A percentile compares a stretch with the other conserved stretches of the same genome.
phyloP scores from a whole-genome alignment of 2,113 vertebrate species.

The Epinephelus cyanopodus region DNA sequence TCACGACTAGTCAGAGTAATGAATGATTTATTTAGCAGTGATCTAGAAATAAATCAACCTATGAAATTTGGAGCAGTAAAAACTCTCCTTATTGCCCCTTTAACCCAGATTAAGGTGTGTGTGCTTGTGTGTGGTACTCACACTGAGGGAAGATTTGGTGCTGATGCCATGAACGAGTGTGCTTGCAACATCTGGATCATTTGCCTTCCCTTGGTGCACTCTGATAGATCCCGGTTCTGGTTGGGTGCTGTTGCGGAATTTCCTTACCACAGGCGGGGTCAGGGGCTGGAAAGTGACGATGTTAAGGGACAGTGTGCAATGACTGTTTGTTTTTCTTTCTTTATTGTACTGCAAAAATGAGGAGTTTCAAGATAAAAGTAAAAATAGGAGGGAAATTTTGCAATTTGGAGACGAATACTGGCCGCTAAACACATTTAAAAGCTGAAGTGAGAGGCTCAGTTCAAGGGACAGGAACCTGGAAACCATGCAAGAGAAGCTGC shows the following conservation, averaged over 20 bases:
- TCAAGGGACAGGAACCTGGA: too few relatives aligned
- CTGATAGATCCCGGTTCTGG: conserved; percentile 84
- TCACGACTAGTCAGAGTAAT: too few relatives aligned
- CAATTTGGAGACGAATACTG: too few relatives aligned
- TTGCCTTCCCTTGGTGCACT: conserved; percentile 86
- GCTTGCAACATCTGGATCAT: conserved; percentile 86
- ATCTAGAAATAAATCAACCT: not conserved
- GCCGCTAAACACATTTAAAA: too few relatives aligned
- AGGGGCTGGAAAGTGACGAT: conserved; percentile 73
- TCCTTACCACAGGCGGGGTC: conserved; percentile 85
- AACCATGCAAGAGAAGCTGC: too few relatives aligned
- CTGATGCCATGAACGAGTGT: conserved; percentile 86
- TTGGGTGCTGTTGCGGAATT: conserved; percentile 83
- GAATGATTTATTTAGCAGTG: not conserved
- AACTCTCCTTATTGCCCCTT: not conserved
- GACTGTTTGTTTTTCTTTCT: too few relatives aligned
- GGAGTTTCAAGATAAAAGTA: too few relatives aligned
- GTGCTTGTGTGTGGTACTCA: conserved; percentile 70
- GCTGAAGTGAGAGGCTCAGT: too few relatives aligned
- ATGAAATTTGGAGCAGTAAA: not conserved
- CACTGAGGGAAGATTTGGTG: conserved; percentile 69
- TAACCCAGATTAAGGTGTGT: not conserved
- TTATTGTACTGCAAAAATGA: too few relatives aligned
- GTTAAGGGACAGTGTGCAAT: not conserved
- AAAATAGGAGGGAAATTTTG: too few relatives aligned